Percentiles rank a stretch among this genome's conserved stretches.
Evolutionary conservation across 2,113 vertebrate genomes (phyloP).

Genomic region (Cyanoliseus patagonus): DNA sequence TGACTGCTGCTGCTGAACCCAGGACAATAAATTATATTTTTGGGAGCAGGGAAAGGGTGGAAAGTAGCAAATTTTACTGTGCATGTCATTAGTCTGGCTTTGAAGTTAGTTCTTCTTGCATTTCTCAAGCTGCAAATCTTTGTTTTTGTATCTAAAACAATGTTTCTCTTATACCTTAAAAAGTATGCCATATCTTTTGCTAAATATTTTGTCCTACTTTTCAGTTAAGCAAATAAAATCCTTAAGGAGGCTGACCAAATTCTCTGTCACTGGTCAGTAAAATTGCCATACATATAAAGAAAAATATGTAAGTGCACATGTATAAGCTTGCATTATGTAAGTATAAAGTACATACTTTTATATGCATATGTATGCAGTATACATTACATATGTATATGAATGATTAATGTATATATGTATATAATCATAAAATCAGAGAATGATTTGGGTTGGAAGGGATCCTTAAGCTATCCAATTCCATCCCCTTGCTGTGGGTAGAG

Average conservation of each 20-base stretch:
- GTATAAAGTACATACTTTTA: too few relatives aligned
- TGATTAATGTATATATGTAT: neutral
- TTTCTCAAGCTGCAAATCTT: neutral
- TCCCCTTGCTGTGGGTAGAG: neutral
- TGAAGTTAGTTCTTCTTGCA: slow-evolving; percentile 9
- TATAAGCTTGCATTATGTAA: too few relatives aligned
- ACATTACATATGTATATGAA: neutral
- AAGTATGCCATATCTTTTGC: neutral
- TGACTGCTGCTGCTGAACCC: too few relatives aligned
- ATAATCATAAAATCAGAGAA: neutral
- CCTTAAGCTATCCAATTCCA: neutral
- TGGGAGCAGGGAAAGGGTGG: neutral
- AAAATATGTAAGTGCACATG: neutral
- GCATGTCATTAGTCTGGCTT: neutral
- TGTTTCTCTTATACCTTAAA: neutral
- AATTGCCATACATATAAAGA: neutral
- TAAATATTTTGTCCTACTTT: neutral
- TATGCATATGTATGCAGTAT: neutral
- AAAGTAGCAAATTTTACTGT: slow-evolving; percentile 26
- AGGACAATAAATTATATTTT: neutral
- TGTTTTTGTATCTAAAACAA: neutral
- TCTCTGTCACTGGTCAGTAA: neutral
- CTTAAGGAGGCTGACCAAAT: neutral
- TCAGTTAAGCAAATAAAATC: neutral
- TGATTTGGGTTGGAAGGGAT: neutral